Percentiles rank a stretch among this genome's conserved stretches.
phyloP scores from a whole-genome alignment of 2,797 vertebrate species.

The Trachops cirrhosus region DNA sequence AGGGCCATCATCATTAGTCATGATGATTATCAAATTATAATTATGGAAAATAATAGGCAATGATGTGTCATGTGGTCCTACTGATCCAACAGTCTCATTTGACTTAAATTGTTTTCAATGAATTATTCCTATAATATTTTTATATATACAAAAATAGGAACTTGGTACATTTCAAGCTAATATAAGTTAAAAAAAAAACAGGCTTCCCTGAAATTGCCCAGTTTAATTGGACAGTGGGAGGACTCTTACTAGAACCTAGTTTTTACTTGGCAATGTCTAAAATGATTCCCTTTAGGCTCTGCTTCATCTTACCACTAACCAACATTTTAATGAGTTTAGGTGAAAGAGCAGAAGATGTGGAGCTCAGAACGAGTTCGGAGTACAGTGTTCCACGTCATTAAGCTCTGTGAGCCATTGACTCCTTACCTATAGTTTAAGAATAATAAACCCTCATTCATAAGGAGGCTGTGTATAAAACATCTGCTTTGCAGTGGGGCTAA shows the following conservation, averaged over 20 bases:
- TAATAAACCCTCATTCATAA: neutral
- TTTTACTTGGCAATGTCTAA: neutral
- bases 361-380: neutral
- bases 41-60: neutral
- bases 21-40: neutral
- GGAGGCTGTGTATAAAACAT: neutral
- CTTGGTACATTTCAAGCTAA: neutral
- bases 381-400: neutral
- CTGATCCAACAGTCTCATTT: neutral
- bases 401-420: neutral
- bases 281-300: neutral
- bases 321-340: neutral
- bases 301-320: neutral
- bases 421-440: neutral
- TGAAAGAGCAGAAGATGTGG: neutral
- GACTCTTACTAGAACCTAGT: neutral
- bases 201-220: neutral
- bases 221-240: neutral
- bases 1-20: neutral
- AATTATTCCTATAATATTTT: neutral
- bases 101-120: neutral
- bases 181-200: neutral
- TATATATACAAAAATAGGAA: neutral
- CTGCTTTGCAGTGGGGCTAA: neutral
- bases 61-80: neutral